Conservation (phyloP, 1,140 invertebrate species). For the Gerris buenoi region DNA sequence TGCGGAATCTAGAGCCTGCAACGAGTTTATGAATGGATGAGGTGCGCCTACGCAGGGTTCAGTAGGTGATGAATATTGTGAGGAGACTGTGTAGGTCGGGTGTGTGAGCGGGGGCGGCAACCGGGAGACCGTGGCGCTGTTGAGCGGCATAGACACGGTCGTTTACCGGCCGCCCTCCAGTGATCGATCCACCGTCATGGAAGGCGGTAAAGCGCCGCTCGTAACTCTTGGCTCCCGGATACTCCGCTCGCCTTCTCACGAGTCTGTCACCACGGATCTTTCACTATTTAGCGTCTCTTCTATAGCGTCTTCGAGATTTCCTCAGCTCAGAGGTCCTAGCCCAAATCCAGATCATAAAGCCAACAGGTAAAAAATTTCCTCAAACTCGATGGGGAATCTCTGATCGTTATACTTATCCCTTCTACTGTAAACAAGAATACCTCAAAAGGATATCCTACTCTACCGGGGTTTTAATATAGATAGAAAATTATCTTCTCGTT, state of each 20-base stretch:
- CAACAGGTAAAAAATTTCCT: slow-evolving; percentile 16
- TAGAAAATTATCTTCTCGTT: no score
- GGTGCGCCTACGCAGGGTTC: no score
- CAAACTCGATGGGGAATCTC: no score
- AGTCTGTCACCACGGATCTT: slow-evolving; percentile 65
- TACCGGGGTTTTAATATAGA: no score
- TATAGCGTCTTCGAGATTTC: slow-evolving; percentile 36
- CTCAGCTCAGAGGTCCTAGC: slow-evolving; percentile 48
- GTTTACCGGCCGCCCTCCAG: neutral
- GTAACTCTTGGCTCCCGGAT: slow-evolving; percentile 42
- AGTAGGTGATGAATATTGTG: no score
- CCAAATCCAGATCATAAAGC: slow-evolving; percentile 45
- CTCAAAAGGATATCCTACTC: no score
- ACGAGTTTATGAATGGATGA: no score
- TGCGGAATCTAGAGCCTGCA: no score
- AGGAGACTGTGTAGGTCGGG: no score
- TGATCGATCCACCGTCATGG: slow-evolving; percentile 21
- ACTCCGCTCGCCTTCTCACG: slow-evolving; percentile 61
- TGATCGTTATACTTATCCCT: no score
- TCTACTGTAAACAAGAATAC: no score
- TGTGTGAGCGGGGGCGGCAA: neutral
- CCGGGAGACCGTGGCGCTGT: neutral
- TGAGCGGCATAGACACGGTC: neutral
- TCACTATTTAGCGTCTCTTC: slow-evolving; percentile 65
- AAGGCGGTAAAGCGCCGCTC: slow-evolving; percentile 29